Evolutionary conservation across 2,113 vertebrate species (phyloP).

Genomic region (Myiozetetes cayanensis): DNA sequence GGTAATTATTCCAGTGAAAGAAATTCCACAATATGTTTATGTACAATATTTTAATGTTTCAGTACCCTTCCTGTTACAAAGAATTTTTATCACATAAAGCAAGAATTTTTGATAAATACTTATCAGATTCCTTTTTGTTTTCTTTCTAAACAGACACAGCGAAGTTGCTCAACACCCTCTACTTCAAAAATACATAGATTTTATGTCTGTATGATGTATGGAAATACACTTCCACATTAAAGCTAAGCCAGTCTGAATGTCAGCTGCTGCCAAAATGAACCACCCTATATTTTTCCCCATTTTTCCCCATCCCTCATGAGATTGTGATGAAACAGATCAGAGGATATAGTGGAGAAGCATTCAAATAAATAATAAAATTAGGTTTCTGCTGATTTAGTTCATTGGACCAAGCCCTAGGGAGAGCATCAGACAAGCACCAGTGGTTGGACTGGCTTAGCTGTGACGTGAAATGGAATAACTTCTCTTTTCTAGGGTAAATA

Average conservation of each 20-base stretch:
- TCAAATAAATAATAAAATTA: not conserved
- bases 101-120: not conserved
- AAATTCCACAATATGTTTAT: not conserved
- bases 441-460: not conserved
- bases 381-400: not conserved
- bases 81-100: not conserved
- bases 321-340: not conserved
- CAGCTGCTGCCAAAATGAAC: not conserved
- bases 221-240: not conserved
- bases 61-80: not conserved
- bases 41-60: not conserved
- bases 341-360: not conserved
- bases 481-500: not conserved
- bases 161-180: not conserved
- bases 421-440: not conserved
- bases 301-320: not conserved
- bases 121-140: not conserved
- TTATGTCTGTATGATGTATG: not conserved
- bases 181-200: not conserved
- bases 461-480: not conserved
- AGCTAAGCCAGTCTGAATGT: not conserved
- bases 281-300: not conserved
- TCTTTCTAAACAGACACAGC: not conserved
- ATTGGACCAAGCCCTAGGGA: not conserved
- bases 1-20: not conserved